phyloP scores from a whole-genome alignment of 2,113 vertebrate genomes.

The Xenopus borealis region DNA sequence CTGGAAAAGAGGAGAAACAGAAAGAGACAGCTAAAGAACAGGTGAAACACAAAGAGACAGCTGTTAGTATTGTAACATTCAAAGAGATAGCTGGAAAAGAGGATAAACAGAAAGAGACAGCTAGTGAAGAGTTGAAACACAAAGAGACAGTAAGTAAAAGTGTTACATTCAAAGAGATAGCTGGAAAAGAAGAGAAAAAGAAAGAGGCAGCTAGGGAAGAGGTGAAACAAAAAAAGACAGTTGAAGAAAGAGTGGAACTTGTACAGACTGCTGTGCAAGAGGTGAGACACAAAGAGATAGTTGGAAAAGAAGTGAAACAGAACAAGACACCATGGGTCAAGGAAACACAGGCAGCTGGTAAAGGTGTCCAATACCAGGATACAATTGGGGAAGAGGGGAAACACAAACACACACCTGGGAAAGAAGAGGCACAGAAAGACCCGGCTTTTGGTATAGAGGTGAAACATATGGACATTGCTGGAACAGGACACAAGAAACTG shows the following conservation, averaged over 20 bases:
- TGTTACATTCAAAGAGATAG: too few species aligned
- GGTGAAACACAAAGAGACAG: slow-evolving; percentile 11
- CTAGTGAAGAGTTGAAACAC: not conserved
- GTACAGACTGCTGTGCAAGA: not conserved
- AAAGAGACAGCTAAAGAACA: not conserved
- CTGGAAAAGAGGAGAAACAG: not conserved
- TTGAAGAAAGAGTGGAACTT: not conserved
- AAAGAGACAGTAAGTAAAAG: not conserved
- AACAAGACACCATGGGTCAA: not conserved
- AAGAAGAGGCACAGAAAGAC: not conserved
- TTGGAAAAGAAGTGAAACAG: not conserved
- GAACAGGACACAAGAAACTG: not conserved
- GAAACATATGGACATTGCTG: not conserved
- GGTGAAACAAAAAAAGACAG: not conserved
- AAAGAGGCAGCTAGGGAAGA: not conserved
- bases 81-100: not conserved
- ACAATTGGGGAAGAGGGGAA: not conserved
- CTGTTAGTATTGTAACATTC: not conserved
- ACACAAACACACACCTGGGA: not conserved
- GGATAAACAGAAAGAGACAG: not conserved
- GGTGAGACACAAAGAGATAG: not conserved
- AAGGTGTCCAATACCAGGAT: not conserved
- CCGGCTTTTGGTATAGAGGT: slow-evolving; percentile 19
- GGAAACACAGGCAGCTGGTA: not conserved
- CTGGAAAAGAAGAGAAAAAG: not conserved